Conservation (phyloP, 2,113 vertebrate genomes). For the Turdus rufiventris region DNA sequence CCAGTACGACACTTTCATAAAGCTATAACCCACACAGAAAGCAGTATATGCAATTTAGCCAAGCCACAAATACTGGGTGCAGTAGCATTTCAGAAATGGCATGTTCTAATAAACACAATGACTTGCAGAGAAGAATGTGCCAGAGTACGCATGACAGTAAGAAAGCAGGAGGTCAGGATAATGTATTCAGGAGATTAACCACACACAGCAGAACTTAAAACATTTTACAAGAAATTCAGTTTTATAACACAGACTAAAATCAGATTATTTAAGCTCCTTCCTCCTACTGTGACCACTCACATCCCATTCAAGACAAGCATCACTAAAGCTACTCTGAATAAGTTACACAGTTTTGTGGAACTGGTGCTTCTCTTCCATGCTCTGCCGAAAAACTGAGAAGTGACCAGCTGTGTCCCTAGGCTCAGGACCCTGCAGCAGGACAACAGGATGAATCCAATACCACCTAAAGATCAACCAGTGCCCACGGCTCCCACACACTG, state of each 20-base stretch:
- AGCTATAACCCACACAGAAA: neutral
- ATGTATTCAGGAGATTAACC: neutral
- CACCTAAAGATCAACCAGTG: neutral
- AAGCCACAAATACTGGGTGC: slow-evolving; percentile 24
- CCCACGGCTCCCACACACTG: neutral
- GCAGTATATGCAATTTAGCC: neutral
- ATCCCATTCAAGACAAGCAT: neutral
- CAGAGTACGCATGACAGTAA: neutral
- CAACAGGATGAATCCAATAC: neutral
- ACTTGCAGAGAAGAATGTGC: slow-evolving; percentile 6
- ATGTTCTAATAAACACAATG: slow-evolving; percentile 1
- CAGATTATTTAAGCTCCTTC: neutral
- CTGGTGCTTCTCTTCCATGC: neutral
- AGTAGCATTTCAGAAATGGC: neutral
- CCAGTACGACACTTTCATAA: neutral
- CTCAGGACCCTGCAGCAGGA: neutral
- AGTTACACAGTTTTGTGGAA: neutral
- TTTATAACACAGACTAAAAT: neutral
- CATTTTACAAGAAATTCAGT: neutral
- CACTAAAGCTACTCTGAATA: neutral
- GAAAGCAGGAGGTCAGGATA: neutral
- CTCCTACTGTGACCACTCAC: neutral
- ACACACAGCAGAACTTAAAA: neutral
- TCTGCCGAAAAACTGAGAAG: rapidly evolving
- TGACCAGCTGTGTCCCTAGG: rapidly evolving